These are phyloP conservation scores for Amiota communis DNA, from an alignment of 2,888 invertebrate genomes.

Conservation along the genomic window DNA sequence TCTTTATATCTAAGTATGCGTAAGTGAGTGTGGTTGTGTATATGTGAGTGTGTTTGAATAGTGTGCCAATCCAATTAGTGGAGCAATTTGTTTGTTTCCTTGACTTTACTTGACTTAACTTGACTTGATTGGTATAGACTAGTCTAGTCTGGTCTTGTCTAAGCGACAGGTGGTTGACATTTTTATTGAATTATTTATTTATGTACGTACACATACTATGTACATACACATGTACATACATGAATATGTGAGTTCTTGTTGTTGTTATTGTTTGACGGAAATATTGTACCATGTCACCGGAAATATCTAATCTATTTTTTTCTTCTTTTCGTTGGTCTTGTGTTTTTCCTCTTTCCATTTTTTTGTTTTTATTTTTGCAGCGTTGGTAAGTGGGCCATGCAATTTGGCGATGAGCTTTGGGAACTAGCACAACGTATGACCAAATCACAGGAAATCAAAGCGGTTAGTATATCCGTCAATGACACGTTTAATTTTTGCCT, in stretches of 20 bases:
- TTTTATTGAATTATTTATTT: conserved; percentile 33
- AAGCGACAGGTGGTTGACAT: conserved; percentile 62
- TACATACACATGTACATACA: no score
- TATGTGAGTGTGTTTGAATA: background rate
- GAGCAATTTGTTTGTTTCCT: conserved; percentile 19
- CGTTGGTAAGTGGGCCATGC: conserved; percentile 85
- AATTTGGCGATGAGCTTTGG: conserved; percentile 86
- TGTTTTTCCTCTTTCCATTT: conserved; percentile 1
- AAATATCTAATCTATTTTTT: background rate
- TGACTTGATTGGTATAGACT: conserved; percentile 18
- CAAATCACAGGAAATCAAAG: conserved; percentile 83
- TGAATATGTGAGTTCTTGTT: no score
- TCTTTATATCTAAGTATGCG: no score
- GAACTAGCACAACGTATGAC: conserved; percentile 84
- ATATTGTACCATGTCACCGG: background rate
- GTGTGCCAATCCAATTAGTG: conserved; percentile 60
- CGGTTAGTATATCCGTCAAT: conserved; percentile 75
- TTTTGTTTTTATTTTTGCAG: conserved; percentile 74
- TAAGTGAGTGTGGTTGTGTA: background rate
- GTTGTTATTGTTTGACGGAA: background rate
- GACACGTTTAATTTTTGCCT: background rate
- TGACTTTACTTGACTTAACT: background rate
- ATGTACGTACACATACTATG: background rate
- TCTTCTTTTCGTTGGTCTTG: background rate
- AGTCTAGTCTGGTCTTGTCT: conserved; percentile 12